These are phyloP conservation scores for Perdita meconis DNA, from an alignment of 2,888 invertebrate species.

Conservation along the genomic window DNA sequence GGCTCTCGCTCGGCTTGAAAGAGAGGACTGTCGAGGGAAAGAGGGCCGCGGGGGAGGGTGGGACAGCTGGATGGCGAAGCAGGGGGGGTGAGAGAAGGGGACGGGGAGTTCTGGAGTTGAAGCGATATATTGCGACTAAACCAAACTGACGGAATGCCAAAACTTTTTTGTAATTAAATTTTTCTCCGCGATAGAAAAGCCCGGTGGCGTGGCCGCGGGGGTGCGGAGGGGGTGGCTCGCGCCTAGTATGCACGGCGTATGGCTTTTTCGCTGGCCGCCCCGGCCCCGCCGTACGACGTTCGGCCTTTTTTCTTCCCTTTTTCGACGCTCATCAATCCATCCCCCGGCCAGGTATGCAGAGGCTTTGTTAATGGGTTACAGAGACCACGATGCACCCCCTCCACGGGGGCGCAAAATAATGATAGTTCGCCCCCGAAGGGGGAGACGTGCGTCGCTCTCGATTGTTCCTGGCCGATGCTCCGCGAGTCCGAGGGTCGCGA, in stretches of 20 bases:
- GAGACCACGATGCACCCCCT: conserved; percentile 8
- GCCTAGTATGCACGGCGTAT: conserved; percentile 56
- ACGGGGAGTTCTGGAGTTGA: conserved; percentile 67
- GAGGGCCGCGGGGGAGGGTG: neutral
- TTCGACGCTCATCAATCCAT: conserved; percentile 56
- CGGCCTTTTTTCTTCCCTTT: conserved; percentile 43
- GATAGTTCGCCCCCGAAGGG: conserved; percentile 34
- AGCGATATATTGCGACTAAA: conserved; percentile 77
- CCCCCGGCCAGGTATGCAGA: conserved; percentile 10
- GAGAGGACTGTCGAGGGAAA: conserved; percentile 13
- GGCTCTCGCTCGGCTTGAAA: conserved; percentile 24
- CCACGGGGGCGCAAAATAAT: conserved; percentile 19
- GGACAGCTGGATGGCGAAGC: conserved; percentile 21
- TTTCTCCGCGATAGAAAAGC: conserved; percentile 74
- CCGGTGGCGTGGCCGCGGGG: conserved; percentile 17
- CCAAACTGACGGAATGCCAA: conserved; percentile 84
- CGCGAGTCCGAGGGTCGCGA: neutral
- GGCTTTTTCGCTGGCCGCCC: conserved; percentile 46
- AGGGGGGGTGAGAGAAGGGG: conserved; percentile 36
- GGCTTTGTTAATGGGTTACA: conserved; percentile 56
- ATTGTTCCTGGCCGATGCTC: neutral
- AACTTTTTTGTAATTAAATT: conserved; percentile 85
- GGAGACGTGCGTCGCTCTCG: neutral
- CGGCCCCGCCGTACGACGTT: conserved; percentile 31
- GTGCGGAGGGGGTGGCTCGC: conserved; percentile 35